Conservation (phyloP, 1,140 invertebrate species). For the Drosophila aff. region DNA sequence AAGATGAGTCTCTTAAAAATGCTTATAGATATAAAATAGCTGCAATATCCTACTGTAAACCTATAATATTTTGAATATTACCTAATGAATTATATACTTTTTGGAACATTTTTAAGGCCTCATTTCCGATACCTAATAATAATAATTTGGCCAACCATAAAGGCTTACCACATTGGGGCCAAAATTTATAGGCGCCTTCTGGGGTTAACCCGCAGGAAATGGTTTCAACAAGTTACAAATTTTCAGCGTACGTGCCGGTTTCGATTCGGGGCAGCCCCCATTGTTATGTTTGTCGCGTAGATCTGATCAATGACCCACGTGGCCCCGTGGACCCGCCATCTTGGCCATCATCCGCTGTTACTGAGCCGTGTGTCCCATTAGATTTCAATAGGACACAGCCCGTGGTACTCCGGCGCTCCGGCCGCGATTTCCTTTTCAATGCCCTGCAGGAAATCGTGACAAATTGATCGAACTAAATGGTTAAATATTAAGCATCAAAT, state of each 20-base stretch:
- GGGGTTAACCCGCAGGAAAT: conserved; percentile 46
- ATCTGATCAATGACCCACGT: conserved; percentile 82
- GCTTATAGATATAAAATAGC: background rate
- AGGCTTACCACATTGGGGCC: background rate
- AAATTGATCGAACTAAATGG: conserved; percentile 83
- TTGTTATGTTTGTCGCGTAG: conserved; percentile 81
- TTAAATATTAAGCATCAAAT: conserved; percentile 78
- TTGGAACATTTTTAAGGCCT: background rate
- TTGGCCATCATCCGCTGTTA: conserved; percentile 27
- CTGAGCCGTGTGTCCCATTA: conserved; percentile 68
- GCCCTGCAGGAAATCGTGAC: conserved; percentile 70
- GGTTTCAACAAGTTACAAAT: conserved; percentile 80
- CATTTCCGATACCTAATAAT: background rate
- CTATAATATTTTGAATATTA: background rate
- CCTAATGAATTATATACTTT: background rate
- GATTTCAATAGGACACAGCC: conserved; percentile 65
- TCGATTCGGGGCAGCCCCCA: conserved; percentile 35
- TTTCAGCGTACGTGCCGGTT: conserved; percentile 64
- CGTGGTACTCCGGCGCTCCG: conserved; percentile 10
- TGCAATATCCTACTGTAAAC: no score
- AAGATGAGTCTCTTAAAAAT: background rate
- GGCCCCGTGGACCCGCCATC: conserved; percentile 18
- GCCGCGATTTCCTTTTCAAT: conserved; percentile 42
- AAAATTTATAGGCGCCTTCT: background rate
- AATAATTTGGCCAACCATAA: background rate